Percentiles rank a stretch among this genome's conserved stretches.
Conservation (phyloP, 2,888 invertebrate genomes). For the Pemphredon lugubris region DNA sequence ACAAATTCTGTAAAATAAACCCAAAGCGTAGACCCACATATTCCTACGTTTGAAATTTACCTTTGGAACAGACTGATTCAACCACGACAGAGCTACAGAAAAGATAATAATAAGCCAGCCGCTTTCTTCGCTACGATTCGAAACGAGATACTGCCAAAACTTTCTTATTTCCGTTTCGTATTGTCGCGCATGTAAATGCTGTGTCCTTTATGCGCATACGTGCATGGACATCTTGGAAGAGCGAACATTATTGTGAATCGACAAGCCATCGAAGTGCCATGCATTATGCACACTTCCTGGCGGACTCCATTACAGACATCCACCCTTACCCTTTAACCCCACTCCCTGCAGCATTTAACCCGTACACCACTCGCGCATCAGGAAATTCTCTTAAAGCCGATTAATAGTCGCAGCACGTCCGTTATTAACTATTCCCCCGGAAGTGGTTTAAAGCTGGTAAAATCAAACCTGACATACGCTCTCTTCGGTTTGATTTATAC, state of each 20-base stretch:
- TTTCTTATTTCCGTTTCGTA: too few species aligned
- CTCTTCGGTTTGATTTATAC: conserved; percentile 22
- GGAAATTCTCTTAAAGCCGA: conserved; percentile 68
- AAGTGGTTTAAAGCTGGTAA: conserved; percentile 65
- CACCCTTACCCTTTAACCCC: conserved; percentile 42
- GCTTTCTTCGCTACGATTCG: too few species aligned
- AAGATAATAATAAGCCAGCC: too few species aligned
- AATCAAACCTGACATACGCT: conserved; percentile 67
- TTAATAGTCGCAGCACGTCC: conserved; percentile 77
- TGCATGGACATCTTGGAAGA: not conserved
- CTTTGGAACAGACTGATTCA: too few species aligned
- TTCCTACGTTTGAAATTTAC: too few species aligned
- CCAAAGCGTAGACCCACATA: too few species aligned
- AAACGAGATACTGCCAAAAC: too few species aligned
- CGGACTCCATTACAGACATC: conserved; percentile 42
- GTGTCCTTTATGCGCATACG: too few species aligned
- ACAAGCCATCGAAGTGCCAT: conserved; percentile 45
- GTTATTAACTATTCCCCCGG: conserved; percentile 76
- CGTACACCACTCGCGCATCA: conserved; percentile 44
- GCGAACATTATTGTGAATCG: conserved; percentile 47
- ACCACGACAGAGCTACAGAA: too few species aligned
- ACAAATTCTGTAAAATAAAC: too few species aligned
- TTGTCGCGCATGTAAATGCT: too few species aligned
- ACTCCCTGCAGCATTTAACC: conserved; percentile 44
- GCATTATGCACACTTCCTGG: conserved; percentile 61